A percentile compares a stretch with the other conserved stretches of the same genome.
Conservation (phyloP, 2,797 vertebrate genomes). For the Delichon dasypus region DNA sequence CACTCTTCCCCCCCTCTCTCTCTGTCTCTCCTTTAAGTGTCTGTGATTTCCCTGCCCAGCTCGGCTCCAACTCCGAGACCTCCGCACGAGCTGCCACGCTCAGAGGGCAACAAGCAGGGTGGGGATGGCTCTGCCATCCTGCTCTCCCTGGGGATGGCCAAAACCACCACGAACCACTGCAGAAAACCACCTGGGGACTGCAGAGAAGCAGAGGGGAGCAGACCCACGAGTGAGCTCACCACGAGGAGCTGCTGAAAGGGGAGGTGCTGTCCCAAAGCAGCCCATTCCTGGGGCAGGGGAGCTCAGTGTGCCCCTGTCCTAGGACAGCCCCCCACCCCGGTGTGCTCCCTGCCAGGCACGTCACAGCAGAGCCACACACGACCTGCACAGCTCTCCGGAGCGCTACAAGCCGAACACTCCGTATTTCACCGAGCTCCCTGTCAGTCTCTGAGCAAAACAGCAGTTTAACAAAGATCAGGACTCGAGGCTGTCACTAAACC, state of each 20-base stretch:
- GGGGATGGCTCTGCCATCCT: neutral
- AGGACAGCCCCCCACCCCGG: neutral
- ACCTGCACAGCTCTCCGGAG: neutral
- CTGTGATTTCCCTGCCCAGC: neutral
- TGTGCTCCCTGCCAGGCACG: neutral
- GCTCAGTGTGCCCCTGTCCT: neutral
- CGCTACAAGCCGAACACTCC: neutral
- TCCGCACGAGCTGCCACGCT: accelerated
- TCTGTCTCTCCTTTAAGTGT: neutral
- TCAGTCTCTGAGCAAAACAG: conserved; percentile 47
- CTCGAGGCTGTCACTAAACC: conserved; percentile 14
- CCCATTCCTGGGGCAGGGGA: neutral
- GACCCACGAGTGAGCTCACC: neutral
- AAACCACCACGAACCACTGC: neutral
- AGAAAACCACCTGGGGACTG: neutral
- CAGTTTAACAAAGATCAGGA: conserved; percentile 61
- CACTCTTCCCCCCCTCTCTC: neutral
- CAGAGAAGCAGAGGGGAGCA: accelerated
- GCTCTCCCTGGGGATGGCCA: neutral
- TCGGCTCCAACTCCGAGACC: accelerated
- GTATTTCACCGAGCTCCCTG: neutral
- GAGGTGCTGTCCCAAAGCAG: neutral
- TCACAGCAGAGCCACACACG: neutral
- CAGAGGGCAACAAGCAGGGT: conserved; percentile 23
- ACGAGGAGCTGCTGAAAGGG: neutral